Percentiles rank a stretch among this genome's conserved stretches.
These are phyloP conservation scores for Therioaphis trifolii DNA, from an alignment of 2,888 invertebrate genomes.

Conservation along the genomic window DNA sequence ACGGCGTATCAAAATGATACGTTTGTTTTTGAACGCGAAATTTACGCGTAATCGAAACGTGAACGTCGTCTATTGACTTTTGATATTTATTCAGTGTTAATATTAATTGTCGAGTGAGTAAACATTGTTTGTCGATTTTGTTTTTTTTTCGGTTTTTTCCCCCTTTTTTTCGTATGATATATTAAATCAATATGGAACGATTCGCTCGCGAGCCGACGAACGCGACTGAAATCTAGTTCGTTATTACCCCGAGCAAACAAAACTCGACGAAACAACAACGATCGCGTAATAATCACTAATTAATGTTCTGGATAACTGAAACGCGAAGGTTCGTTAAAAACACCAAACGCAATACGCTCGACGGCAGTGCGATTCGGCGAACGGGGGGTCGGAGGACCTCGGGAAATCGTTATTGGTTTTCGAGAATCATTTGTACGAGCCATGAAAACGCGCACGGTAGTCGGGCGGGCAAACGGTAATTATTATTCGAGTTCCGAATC, in stretches of 20 bases:
- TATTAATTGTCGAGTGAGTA: too few relatives aligned
- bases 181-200: too few relatives aligned
- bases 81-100: too few relatives aligned
- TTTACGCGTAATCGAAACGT: too few relatives aligned
- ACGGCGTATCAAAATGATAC: too few relatives aligned
- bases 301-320: background rate
- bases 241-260: background rate
- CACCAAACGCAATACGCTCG: background rate
- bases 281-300: background rate
- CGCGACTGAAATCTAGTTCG: background rate
- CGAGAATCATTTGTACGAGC: too few relatives aligned
- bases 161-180: too few relatives aligned
- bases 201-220: background rate
- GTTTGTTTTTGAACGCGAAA: too few relatives aligned
- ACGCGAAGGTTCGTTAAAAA: slow-evolving; percentile 7
- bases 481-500: background rate
- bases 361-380: background rate
- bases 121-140: too few relatives aligned
- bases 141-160: too few relatives aligned
- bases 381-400: background rate
- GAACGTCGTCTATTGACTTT: too few relatives aligned
- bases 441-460: background rate
- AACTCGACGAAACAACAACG: background rate
- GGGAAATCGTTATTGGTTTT: background rate
- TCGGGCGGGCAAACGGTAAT: background rate